Base-by-base conservation (phyloP, 1,140 invertebrate genomes). In the Trichoplusia ni region DNA sequence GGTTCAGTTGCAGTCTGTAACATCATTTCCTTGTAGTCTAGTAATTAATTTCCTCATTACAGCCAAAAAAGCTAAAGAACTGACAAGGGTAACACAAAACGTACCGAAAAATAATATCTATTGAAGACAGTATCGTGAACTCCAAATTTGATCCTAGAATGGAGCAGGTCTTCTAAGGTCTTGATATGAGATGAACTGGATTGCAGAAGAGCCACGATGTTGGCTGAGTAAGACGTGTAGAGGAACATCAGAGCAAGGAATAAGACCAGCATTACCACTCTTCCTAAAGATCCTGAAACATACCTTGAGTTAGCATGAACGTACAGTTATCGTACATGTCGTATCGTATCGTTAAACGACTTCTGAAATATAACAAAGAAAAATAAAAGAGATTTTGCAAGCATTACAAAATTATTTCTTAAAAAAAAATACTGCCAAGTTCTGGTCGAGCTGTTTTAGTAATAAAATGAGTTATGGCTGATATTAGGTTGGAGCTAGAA, bases 201-300 rank as follows among this genome's bases (percentile, higher is more conserved):
- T 72, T 94, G 93, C 0, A 94, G 72, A 0, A 94, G 75, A n/a
- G 93, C 92, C 0, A 94, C 93, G 21, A 94, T 94, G 65, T 94
- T 94, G 0, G 93, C 94, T 2, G 93, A 92, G 69, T 94, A 94
- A 0, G 93, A 93, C 0, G 92, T 92, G 69, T 94, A 94, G 0
- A 93, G 77, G 51, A 91, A 91, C 75, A 91, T 89, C 4, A 93
- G 69, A 0, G 90, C 73, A 14, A 91, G 75, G 59, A 93, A 92
- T 0, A 93, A 66, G 4, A 92, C 68, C 6, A 93, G 76, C 58
- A 91, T 87, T 23, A 92, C 90, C 4, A 93, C 83, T 27, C 92
- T 86, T 6, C 92, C 92, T 23, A 91, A 62, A 4, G 81, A 79
- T 51, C 91, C 91, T 90, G 66, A 9, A n/a, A n/a, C n/a, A n/a